These are phyloP conservation scores for Garrulus glandarius DNA, from an alignment of 2,797 vertebrate genomes.

Conservation along the genomic window DNA sequence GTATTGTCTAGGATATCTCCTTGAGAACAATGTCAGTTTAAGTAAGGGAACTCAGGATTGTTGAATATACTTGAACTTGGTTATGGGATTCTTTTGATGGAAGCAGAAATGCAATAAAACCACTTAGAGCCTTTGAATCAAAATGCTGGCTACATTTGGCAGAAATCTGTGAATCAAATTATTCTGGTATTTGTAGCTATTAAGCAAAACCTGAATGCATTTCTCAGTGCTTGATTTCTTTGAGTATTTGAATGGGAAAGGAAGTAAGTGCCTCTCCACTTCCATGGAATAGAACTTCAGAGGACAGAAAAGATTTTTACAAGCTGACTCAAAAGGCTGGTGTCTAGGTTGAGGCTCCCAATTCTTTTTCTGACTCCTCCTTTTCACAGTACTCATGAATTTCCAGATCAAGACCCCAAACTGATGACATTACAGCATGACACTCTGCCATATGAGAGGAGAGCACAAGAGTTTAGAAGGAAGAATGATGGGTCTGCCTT, in stretches of 20 bases:
- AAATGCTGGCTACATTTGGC: slow-evolving; percentile 32
- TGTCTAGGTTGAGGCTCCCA: not conserved
- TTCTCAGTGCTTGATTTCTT: slow-evolving; percentile 34
- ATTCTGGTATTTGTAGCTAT: slow-evolving; percentile 33
- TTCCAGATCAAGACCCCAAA: not conserved
- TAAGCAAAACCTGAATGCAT: slow-evolving; percentile 41
- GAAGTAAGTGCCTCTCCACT: not conserved
- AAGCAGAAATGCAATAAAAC: slow-evolving; percentile 42
- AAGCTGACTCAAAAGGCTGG: not conserved
- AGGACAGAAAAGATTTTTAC: not conserved
- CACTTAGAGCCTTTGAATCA: slow-evolving; percentile 46
- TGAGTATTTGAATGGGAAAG: slow-evolving; percentile 31
- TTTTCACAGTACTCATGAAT: not conserved
- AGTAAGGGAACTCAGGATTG: slow-evolving; percentile 18
- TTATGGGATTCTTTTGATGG: slow-evolving; percentile 44
- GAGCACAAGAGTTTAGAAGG: not conserved
- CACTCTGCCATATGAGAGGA: not conserved
- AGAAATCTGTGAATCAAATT: slow-evolving; percentile 40
- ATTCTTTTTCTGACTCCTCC: not conserved
- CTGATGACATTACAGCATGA: not conserved
- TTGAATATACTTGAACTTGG: slow-evolving; percentile 38
- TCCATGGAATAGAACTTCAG: not conserved
- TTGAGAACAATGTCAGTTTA: slow-evolving; percentile 50
- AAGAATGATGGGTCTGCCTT: not conserved
- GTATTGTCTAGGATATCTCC: slow-evolving; percentile 40